Percentiles rank a stretch among this genome's conserved stretches.
phyloP scores from a whole-genome alignment of 2,888 invertebrate species.

The Empis stercorea region DNA sequence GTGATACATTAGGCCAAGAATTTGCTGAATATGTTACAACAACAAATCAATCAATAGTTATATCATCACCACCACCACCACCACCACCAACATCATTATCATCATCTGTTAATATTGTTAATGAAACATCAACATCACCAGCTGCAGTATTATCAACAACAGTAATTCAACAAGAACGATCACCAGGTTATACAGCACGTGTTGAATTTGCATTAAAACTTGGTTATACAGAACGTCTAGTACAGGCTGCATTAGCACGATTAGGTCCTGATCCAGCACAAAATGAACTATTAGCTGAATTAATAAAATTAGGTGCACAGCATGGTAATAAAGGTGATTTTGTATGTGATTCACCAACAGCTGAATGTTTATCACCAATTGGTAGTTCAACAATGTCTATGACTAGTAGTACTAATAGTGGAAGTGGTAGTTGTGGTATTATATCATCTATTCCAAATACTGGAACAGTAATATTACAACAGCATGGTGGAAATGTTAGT shows the following conservation, averaged over 20 bases:
- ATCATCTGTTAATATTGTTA: constrained; percentile 7
- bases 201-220: constrained; percentile 86
- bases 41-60: not conserved
- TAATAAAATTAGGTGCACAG: constrained; percentile 66
- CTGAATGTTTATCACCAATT: constrained; percentile 12
- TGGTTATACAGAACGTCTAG: constrained; percentile 79
- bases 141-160: constrained; percentile 3
- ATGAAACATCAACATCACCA: constrained; percentile 1
- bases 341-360: constrained; percentile 15
- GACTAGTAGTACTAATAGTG: not conserved
- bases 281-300: constrained; percentile 77
- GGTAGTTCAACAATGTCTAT: constrained; percentile 5
- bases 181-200: constrained; percentile 41
- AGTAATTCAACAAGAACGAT: constrained; percentile 8
- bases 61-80: constrained; percentile 5
- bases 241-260: constrained; percentile 68
- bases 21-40: constrained; percentile 62
- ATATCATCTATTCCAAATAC: constrained; percentile 6
- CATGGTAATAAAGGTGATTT: constrained; percentile 28
- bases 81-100: no score
- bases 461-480: constrained; percentile 2
- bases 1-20: constrained; percentile 74
- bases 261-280: constrained; percentile 75
- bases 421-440: not conserved
- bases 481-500: constrained; percentile 28